Evolutionary conservation across 2,113 vertebrate genomes (phyloP), one percentile per base, ranked within the genome.

Genomic region (Lycocorax pyrrhopterus): DNA sequence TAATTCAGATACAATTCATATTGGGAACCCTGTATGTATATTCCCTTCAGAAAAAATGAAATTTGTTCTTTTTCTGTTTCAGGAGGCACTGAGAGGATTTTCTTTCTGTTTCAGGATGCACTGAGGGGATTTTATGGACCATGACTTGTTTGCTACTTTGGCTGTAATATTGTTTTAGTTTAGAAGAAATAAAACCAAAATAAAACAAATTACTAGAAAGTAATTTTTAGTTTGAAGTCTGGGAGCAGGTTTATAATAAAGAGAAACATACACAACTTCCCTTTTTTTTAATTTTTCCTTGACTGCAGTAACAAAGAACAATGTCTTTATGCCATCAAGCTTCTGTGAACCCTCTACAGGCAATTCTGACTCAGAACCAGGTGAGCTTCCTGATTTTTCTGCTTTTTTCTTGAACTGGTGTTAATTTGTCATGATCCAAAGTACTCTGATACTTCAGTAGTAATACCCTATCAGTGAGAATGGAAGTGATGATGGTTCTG

Each of bases 311-410:
- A 98, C 98, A 95, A 99, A 99, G 98, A 99, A 99, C 98, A 99
- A 99, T 97, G 99, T 99, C 90, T 99, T 99, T 96, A 99, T 99
- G 99, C 99, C 99, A 89, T 98, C 99, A 93, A 99, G 98, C 98
- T 99, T 99, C 98, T 99, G 98, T 95, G 99, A 99, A 96, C 98
- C 99, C 60, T 99, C 99, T 33, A 97, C 99, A 84, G 99, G 98
- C 97, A 99, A 99, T 97, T 99, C 99, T 52, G 99, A 99, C 97
- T 99, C 99, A 12, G 99, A 99, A 90, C 98, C 98, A 98, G 99
- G 99, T 99, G 94, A 98, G 98, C 32, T 44, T 39, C 47, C 14
- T 13, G 3, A 12, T 46, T 79, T 86, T 84, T 68, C 26, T 81
- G 35, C 33, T 46, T 66, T 68, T 69, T 80, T n/a, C 26, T 83